Base-by-base conservation (phyloP, 2,797 vertebrate genomes). In the Sebastes matsubarae region DNA sequence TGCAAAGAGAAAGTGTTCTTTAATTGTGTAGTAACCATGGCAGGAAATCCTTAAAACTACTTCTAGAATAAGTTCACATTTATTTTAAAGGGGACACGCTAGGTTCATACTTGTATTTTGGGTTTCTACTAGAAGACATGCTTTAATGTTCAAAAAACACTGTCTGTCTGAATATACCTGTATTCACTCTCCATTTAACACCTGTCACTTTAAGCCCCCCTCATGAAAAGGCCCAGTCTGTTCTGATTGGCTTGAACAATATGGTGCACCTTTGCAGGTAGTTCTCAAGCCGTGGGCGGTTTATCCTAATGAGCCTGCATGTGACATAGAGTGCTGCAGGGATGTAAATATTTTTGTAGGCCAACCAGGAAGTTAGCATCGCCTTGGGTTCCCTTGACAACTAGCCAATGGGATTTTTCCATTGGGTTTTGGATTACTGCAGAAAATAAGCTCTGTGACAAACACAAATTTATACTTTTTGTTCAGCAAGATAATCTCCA, bases 1-100 rank as follows among this genome's bases (percentile, higher is more conserved):
- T 74, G 77, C 55, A 76, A 70, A 86, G 24, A 80, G 32, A 74
- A 71, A 30, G 6, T 4, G 6, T 63, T 81, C 22, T 80, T 86
- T 59, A 73, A 63, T 68, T 20, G 18, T 34, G 27, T 61, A 50
- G 29, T 80, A 69, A 58, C 10, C 20, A 57, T 30, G 20, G 7
- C 12, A 76, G 12, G 2, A 66, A 71, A 77, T 27, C 30, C 16
- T 71, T 14, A 42, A 64, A 85, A 58, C 5, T 14, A 54, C 25
- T 22, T 61, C 9, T 9, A 54, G 8, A 66, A 29, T 4, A 70
- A 52, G 18, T 54, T 76, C 16, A 68, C 10, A 7, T 68, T 30
- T 1, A 54, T 75, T 24, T 42, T 4, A 54, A 54, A 54, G 50
- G 50, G 20, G 50, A 54, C 50, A 54, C 10, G 50, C 9, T 54